A percentile compares a stretch with the other conserved stretches of the same genome.
phyloP scores from a whole-genome alignment of 2,888 invertebrate species.

The Lasioglossum pauxillum region DNA sequence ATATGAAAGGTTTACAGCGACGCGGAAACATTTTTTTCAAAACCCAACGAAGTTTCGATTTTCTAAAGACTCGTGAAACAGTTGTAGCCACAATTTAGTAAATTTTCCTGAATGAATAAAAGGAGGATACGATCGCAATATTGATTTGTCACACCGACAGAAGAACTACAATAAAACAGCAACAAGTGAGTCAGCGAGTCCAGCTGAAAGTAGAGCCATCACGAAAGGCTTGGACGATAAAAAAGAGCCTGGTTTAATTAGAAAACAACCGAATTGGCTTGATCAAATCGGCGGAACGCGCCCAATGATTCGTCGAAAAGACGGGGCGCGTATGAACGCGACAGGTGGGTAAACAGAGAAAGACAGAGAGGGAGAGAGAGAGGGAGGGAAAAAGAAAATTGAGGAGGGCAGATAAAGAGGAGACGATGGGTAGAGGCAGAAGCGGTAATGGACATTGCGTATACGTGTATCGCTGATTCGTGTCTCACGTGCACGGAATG shows the following conservation, averaged over 20 bases:
- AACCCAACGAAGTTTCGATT: neutral
- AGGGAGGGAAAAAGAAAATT: neutral
- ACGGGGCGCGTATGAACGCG: slow-evolving; percentile 38
- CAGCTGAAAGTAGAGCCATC: neutral
- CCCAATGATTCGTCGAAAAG: slow-evolving; percentile 64
- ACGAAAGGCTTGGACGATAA: neutral
- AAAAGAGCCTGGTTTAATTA: slow-evolving; percentile 41
- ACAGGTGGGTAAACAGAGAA: slow-evolving; percentile 52
- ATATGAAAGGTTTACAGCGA: neutral
- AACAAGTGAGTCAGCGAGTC: slow-evolving; percentile 1
- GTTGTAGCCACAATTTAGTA: neutral
- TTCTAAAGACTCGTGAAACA: too few relatives aligned
- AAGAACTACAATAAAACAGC: neutral
- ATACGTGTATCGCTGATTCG: slow-evolving; percentile 78
- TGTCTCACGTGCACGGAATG: slow-evolving; percentile 76
- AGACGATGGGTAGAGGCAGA: slow-evolving; percentile 15
- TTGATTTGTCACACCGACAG: neutral
- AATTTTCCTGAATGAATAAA: too few relatives aligned
- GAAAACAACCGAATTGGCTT: slow-evolving; percentile 44
- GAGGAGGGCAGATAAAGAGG: slow-evolving; percentile 14
- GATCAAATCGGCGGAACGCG: slow-evolving; percentile 49
- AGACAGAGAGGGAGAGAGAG: slow-evolving; percentile 9
- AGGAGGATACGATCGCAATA: neutral
- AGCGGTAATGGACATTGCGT: slow-evolving; percentile 73
- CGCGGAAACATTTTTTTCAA: neutral